Base-by-base conservation (phyloP, 2,888 invertebrate genomes). In the Troides aeacus region DNA sequence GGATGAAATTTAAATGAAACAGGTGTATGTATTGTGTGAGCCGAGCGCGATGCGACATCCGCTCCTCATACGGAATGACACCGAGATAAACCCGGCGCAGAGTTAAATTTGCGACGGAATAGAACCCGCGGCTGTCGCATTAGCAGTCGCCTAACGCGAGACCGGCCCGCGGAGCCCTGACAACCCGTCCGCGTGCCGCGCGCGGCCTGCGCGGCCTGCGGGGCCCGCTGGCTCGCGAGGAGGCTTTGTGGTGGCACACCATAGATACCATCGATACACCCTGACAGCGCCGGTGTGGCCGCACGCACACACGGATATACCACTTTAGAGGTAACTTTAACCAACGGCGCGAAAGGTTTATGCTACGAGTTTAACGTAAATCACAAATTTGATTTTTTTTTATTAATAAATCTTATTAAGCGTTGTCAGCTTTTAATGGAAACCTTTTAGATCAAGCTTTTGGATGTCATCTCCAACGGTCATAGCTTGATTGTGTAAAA, bases 271-370 rank as follows among this genome's bases (percentile, higher is more conserved):
- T 88, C 88, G 79, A 78, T 77, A 80, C 78, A 76, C 77, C 80
- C 80, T 81, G 82, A 79, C 81, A 81, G 76, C 78, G 83, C 85
- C 82, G 81, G 87, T 88, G 89, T 88, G 88, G 89, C 86, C 76
- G 30, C 36, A 17, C 8, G 56, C 39, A 10, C 7, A 39, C 10
- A 10, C 39, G 39, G 8, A 39, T 1, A 8, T 10, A 39, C 10
- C 39, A 30, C 10, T 10, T 8, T 8, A 8, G 6, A 5, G 36
- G 36, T 8, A 5, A 5, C 6, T 36, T 39, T 39, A 39, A 39
- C 39, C 39, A 8, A 39, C 39, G 8, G 10, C 7, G 10, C 39
- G 7, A 39, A 39, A 39, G 10, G 8, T 39, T 10, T 10, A 1
- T 39, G 39, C 7, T 10, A 39, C 10, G 39, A 39, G 39, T 39